phyloP scores from a whole-genome alignment of 2,888 invertebrate genomes.

The Harmothoe impar region DNA sequence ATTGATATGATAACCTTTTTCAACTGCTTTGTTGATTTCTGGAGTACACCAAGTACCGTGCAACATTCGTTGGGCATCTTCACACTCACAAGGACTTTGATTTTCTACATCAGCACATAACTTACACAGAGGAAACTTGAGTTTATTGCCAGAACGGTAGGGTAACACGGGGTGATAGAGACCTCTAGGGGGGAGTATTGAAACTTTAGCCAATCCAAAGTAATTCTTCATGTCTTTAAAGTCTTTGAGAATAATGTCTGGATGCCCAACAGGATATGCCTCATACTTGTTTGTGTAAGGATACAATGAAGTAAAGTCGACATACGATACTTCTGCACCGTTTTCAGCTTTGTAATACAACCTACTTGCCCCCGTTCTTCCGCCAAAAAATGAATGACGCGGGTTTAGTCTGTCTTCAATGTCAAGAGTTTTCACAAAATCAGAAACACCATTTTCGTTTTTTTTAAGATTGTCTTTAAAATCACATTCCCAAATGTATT shows the following conservation, averaged over 20 bases:
- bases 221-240: constrained; percentile 72
- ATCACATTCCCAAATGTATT: constrained; percentile 42
- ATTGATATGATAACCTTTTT: constrained; percentile 77
- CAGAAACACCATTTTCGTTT: neutral
- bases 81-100: constrained; percentile 15
- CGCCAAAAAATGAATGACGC: constrained; percentile 35
- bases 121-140: constrained; percentile 81
- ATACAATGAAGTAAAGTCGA: constrained; percentile 75
- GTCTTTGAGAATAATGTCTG: constrained; percentile 69
- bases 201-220: constrained; percentile 74
- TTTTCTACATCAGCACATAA: constrained; percentile 72
- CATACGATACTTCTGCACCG: constrained; percentile 72
- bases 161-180: constrained; percentile 79
- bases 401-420: constrained; percentile 40
- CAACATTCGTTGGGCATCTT: constrained; percentile 71
- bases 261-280: constrained; percentile 74
- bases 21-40: constrained; percentile 78
- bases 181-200: constrained; percentile 73
- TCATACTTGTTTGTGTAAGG: constrained; percentile 74
- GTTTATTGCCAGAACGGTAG: constrained; percentile 72
- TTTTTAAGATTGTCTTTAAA: neutral
- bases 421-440: neutral
- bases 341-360: constrained; percentile 68
- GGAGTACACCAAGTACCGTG: constrained; percentile 79
- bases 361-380: constrained; percentile 25